Evolutionary conservation across 2,113 vertebrate genomes (phyloP), one percentile per base, ranked within the genome.

Genomic region (Oreotragus oreotragus): DNA sequence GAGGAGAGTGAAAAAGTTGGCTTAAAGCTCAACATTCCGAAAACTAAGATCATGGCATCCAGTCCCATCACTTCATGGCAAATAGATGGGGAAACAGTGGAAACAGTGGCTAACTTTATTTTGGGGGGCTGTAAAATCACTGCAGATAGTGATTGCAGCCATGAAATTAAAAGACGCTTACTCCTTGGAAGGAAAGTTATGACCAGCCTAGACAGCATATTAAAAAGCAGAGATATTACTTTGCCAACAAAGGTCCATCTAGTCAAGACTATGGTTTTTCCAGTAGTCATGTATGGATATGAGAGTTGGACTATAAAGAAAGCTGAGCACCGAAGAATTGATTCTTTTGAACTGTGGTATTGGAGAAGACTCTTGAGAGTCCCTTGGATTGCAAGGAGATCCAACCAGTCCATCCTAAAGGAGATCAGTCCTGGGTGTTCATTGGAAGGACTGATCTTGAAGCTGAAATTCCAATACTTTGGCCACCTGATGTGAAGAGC

Each of bases 101-200:
- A 43, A 43, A 43, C 43, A 55, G 58, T 16, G 30, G 1, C 17
- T 5, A 10, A 70, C 64, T 36, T 70, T 70, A 70, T 70, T 70
- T 70, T 36, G 0, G 0, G 4, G 16, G 64, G 62, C 17, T 66
- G 8, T 9, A 70, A 70, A 70, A 70, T 36, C 64, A 36, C n/a
- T 36, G 64, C 64, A 70, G 64, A 36, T 70, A n/a, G n/a, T 36
- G n/a, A 36, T 0, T 70, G 17, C n/a, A 36, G 9, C 17, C 64
- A 36, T 70, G 64, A 70, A 36, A 11, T 70, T 36, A 36, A 70
- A n/a, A 70, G n/a, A 70, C 0, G 0, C 17, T 36, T 66, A 10
- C 33, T 21, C 64, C 33, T 66, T 66, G 33, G n/a, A 66, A 36
- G 64, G 4, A 66, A 66, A 66, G 33, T 36, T 66, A 36, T 66